These are phyloP conservation scores for Hippoglossus hippoglossus DNA, from an alignment of 2,797 vertebrate species.

Conservation along the genomic window DNA sequence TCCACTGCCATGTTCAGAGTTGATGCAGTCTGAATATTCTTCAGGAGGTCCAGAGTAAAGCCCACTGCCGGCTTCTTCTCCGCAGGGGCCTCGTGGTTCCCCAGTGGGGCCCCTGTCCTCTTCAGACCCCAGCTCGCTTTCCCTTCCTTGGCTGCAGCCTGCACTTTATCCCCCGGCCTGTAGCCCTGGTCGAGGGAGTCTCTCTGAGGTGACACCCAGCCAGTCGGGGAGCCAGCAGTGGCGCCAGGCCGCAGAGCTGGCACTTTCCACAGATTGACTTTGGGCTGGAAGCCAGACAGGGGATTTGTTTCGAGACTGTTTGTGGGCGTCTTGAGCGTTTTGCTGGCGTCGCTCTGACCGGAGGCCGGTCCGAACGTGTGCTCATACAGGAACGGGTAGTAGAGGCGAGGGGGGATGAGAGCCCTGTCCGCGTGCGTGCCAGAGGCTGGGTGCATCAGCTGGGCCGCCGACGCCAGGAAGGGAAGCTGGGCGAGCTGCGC, in stretches of 20 bases:
- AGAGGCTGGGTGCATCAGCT: slow-evolving; percentile 86
- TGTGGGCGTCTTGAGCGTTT: slow-evolving; percentile 72
- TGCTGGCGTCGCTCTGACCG: slow-evolving; percentile 75
- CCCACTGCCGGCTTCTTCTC: slow-evolving; percentile 84
- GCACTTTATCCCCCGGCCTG: slow-evolving; percentile 71
- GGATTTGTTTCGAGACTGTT: slow-evolving; percentile 47
- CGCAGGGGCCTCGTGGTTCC: slow-evolving; percentile 58
- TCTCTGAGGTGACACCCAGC: slow-evolving; percentile 77
- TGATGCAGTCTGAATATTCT: slow-evolving; percentile 75
- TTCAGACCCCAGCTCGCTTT: slow-evolving; percentile 77
- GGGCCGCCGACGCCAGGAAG: slow-evolving; percentile 90
- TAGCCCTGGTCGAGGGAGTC: slow-evolving; percentile 68
- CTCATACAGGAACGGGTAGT: slow-evolving; percentile 94
- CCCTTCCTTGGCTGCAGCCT: slow-evolving; percentile 61
- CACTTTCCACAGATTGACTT: slow-evolving; percentile 87
- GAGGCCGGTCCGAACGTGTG: slow-evolving; percentile 81
- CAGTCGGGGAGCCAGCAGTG: slow-evolving; percentile 46
- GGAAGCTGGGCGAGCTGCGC: slow-evolving; percentile 88
- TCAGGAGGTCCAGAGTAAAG: slow-evolving; percentile 79
- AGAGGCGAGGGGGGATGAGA: slow-evolving; percentile 88
- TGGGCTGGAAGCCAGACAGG: slow-evolving; percentile 76
- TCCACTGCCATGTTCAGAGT: slow-evolving; percentile 73
- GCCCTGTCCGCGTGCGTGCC: slow-evolving; percentile 82
- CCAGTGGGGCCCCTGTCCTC: slow-evolving; percentile 73
- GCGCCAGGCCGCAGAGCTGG: slow-evolving; percentile 83